These are phyloP conservation scores for Gobio occitaniae DNA, from an alignment of 2,797 vertebrate species.

Conservation along the genomic window DNA sequence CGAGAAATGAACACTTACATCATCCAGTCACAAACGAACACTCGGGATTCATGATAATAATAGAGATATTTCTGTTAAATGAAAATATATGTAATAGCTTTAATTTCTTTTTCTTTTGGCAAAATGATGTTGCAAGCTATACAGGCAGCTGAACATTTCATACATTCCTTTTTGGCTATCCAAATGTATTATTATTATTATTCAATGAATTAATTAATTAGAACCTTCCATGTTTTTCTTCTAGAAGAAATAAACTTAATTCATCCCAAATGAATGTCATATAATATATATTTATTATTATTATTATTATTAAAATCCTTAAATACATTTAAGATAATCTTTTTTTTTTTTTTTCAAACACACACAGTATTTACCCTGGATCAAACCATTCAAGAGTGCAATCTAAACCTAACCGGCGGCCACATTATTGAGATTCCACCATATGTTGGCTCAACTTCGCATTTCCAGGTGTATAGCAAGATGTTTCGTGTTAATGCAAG, in stretches of 20 bases:
- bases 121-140: conserved; percentile 60
- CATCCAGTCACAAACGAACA: conserved; percentile 68
- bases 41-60: conserved; percentile 34
- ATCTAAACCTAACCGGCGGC: conserved; percentile 30
- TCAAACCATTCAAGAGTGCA: conserved; percentile 56
- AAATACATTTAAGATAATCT: conserved; percentile 38
- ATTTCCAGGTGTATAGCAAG: conserved; percentile 21
- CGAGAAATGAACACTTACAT: conserved; percentile 65
- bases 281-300: background rate
- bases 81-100: conserved; percentile 54
- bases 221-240: conserved; percentile 24
- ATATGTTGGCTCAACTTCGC: conserved; percentile 22
- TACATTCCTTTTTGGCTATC: conserved; percentile 65
- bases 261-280: conserved; percentile 40
- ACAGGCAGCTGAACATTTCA: conserved; percentile 54
- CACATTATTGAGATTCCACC: conserved; percentile 27
- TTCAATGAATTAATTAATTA: background rate
- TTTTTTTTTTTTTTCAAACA: conserved; percentile 6
- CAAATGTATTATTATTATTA: conserved; percentile 17
- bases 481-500: conserved; percentile 23
- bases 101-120: conserved; percentile 62
- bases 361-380: conserved; percentile 52
- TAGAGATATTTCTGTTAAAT: conserved; percentile 41
- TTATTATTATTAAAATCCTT: conserved; percentile 10
- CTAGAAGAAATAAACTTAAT: conserved; percentile 44